Conservation (phyloP, 2,888 invertebrate species). For the Drosophila kambysellisi region DNA sequence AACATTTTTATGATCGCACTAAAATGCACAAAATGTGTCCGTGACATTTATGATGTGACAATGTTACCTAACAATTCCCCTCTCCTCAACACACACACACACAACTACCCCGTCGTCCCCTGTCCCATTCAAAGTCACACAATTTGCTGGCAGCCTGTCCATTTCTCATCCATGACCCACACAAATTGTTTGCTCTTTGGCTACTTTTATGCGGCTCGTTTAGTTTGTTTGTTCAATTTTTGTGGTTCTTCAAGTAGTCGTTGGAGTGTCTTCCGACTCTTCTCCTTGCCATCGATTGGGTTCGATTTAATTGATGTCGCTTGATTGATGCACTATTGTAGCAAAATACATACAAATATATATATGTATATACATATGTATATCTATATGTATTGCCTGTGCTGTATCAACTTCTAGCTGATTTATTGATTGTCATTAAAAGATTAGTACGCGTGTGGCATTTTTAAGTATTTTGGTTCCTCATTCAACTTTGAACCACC, state of each 20-base stretch:
- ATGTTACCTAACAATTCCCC: conserved; percentile 55
- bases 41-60: conserved; percentile 80
- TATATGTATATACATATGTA: background rate
- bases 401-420: conserved; percentile 45
- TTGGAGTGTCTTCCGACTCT: conserved; percentile 27
- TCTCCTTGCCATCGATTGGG: conserved; percentile 35
- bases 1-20: conserved; percentile 70
- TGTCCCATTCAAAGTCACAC: conserved; percentile 39
- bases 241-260: conserved; percentile 28
- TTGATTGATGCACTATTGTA: conserved; percentile 60
- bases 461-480: conserved; percentile 29
- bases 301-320: conserved; percentile 66
- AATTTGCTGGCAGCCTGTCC: conserved; percentile 6
- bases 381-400: background rate
- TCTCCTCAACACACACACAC: background rate
- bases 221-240: conserved; percentile 61
- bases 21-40: conserved; percentile 76
- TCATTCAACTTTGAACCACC: background rate
- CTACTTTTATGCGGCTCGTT: conserved; percentile 65
- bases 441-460: conserved; percentile 51
- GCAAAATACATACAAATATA: background rate
- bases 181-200: conserved; percentile 66
- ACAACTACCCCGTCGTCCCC: conserved; percentile 4
- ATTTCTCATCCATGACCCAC: conserved; percentile 42
- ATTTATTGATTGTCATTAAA: conserved; percentile 54